Evolutionary conservation across 2,113 vertebrate species (phyloP), one percentile per base, ranked within the genome.

Genomic region (Miniopterus natalensis): DNA sequence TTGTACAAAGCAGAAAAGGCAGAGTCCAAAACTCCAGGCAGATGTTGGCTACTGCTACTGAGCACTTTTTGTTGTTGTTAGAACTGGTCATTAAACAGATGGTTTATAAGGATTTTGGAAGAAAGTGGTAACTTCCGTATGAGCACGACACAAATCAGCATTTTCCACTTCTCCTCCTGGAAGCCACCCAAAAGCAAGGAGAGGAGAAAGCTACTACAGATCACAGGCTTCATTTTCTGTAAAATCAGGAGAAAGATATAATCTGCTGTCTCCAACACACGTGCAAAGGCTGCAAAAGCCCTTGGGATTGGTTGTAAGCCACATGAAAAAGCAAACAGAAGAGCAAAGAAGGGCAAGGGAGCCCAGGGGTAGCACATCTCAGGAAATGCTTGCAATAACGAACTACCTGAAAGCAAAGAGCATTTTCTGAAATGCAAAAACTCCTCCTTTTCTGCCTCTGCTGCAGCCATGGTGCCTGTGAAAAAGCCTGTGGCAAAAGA

Each of bases 401-500:
- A 23, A n/a, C 5, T 25, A 4, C 4, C 27, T 65, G 8, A 57
- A 79, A 47, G 29, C 1, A 7, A 85, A 70, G 13, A 45, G 31
- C 8, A 47, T 66, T 61, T 91, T 91, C 78, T 31, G 66, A 77
- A 71, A 66, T n/a, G 17, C 17, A 53, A 36, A 71, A 68, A 65
- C 3, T 59, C 45, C 36, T 57, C 47, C 29, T 77, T 63, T 71
- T 42, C 84, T 86, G 66, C 51, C 84, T 71, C 21, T 3, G 23
- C 47, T 55, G 84, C 84, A 17, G 4, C 47, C 63, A 70, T 20
- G 15, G 49, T 5, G 6, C 65, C 84, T 55, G 36, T 86, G 99
- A 99, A 99, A 94, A 99, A 99, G 96, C 98, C 98, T 29, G 96
- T 98, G 73, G 98, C 98, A n/a, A 99, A 99, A 94, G 99, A 99